A percentile compares a stretch with the other conserved stretches of the same genome.
Evolutionary conservation across 2,797 vertebrate species (phyloP).

Genomic region (Acanthis flammea): DNA sequence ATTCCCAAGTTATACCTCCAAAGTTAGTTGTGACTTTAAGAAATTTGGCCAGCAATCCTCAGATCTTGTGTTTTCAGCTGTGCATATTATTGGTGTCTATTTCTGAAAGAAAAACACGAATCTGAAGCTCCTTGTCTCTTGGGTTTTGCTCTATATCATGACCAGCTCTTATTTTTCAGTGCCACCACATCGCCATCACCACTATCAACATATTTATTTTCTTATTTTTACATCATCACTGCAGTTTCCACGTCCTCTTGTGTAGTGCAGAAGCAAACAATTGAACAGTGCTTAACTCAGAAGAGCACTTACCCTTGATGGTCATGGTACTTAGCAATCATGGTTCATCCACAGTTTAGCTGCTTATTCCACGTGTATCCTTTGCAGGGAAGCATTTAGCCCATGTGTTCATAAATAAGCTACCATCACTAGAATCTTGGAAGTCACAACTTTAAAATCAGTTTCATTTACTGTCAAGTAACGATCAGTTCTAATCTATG

Average conservation of each 20-base stretch:
- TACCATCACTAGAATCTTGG: not conserved
- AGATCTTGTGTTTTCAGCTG: not conserved
- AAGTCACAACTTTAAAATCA: constrained; percentile 17
- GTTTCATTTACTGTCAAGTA: constrained; percentile 31
- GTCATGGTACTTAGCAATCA: not conserved
- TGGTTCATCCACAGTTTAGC: not conserved
- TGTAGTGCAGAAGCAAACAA: not conserved
- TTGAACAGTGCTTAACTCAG: not conserved
- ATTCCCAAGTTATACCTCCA: not conserved
- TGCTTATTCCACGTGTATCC: not conserved
- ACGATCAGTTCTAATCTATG: not conserved
- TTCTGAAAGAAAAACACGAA: not conserved
- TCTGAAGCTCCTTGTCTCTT: not conserved
- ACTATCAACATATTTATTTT: not conserved
- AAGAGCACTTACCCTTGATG: not conserved
- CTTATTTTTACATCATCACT: not conserved
- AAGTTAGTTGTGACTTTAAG: not conserved
- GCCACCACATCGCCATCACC: not conserved
- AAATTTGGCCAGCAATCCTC: not conserved
- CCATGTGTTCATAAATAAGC: not conserved
- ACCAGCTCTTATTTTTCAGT: not conserved
- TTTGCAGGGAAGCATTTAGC: not conserved
- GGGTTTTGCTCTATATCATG: not conserved
- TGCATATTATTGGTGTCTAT: not conserved
- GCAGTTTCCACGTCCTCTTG: not conserved